Base-by-base conservation (phyloP, 1,140 invertebrate genomes). In the Drosophila nannoptera region DNA sequence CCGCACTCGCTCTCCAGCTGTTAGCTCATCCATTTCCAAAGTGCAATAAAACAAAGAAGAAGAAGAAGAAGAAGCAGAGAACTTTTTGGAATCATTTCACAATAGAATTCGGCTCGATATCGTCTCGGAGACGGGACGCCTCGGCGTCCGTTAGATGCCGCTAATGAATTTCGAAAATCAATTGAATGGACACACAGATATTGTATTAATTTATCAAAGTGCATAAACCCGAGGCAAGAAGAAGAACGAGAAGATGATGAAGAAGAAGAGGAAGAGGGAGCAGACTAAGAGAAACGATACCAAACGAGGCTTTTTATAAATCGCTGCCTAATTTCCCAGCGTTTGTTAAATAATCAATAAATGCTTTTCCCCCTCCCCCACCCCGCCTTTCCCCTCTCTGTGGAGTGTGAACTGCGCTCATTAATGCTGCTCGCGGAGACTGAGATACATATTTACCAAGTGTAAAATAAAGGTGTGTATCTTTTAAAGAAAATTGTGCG, bases 171-270 rank as follows among this genome's bases (percentile, higher is more conserved):
- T 84, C 63, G 54, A 77, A 63, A 75, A 86, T 86, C 81, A 86
- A 86, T 86, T 86, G 77, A 81, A 74, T 86, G 67, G 48, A 66
- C 77, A 66, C 77, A 76, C 59, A 31, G 71, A 66, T 75, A 77
- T 86, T 81, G 77, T 86, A 86, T 86, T 86, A 86, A 86, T 86
- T 86, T 86, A 86, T 86, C 81, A 86, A 86, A 86, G 67, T 69
- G 74, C 77, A 75, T 69, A 78, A 65, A 52, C n/a, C 40, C 40
- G 5, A 50, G 31, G 14, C 12, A 2, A 45, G 35, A 48, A 43
- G 54, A 46, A 22, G 22, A 22, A 22, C 1, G 3, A 22, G 22
- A 22, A 1, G 22, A 22, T 2, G 22, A 22, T 2, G 22, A 22
- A 22, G 22, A 22, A 22, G 22, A 22, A 22, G 22, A 22, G 1